Evolutionary conservation across 2,113 vertebrate genomes (phyloP), one percentile per base, ranked within the genome.

Genomic region (Balaeniceps rex): DNA sequence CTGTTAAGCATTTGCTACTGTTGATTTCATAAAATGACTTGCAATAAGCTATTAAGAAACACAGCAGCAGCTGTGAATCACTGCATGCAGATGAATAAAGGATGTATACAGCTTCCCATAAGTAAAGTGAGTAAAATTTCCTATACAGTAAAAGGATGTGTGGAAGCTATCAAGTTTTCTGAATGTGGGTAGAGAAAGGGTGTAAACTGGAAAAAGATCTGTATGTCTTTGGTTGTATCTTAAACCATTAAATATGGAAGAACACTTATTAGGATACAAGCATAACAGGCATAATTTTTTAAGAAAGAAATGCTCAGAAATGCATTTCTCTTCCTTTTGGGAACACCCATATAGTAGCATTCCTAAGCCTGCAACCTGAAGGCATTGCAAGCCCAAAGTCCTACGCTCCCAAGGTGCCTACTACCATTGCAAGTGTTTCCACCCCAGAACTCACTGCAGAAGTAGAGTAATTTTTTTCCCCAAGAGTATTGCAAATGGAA

Each of bases 11-110:
- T 76, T 94, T 93, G 64, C 44, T 90, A 88, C 61, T 86, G 74
- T 79, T 87, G 44, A 87, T 88, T 95, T 94, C 52, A 79, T 61
- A 88, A 76, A 90, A 72, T n/a, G 4, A 49, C 54, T 80, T 92
- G 36, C 26, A 55, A 61, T 54, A 69, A 96, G 47, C 57, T 95
- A 52, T 78, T 80, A 94, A 83, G 82, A 81, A 90, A 90, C 42
- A 72, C 19, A 94, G 80, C 49, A 95, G 49, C 57, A 92, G 52
- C 80, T 88, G 44, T 75, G 76, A 90, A 90, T 86, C 34, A 68
- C 81, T 84, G 90, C 85, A 77, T 65, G 42, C 68, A 80, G 77
- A 85, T 76, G n/a, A 96, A 74, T 63, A 91, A 88, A 96, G 83
- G 29, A 87, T 81, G 36, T 49, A 90, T 19, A 95, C 23, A 92